Evolutionary conservation across 2,888 invertebrate species (phyloP), one percentile per base, ranked within the genome.

Genomic region (Harmothoe impar): DNA sequence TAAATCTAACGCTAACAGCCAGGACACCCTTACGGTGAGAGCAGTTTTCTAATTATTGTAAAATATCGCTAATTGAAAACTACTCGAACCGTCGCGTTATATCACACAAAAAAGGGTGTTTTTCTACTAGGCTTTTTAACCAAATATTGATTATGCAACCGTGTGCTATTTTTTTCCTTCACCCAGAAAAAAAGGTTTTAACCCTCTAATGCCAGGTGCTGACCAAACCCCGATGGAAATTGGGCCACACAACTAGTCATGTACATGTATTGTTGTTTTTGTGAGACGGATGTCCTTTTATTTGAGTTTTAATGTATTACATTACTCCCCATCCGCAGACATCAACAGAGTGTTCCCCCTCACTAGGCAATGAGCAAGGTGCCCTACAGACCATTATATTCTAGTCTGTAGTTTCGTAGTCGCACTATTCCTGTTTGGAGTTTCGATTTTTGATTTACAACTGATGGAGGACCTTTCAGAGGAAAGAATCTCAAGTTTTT

Each of bases 81-180:
- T 23, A 25, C 23, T 23, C n/a, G 20, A n/a, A 62, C n/a, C 25
- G 10, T 23, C 25, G 10, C 62, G 20, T 77, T 12, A 77, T 31
- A 31, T 31, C 31, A 43, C 43, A 5, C 81, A 33, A 77, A 68
- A 17, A 20, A 31, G 31, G 17, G 17, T 77, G 23, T 33, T 35
- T 35, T 23, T 43, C 20, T 81, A 81, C n/a, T 0, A 35, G 43
- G 31, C 81, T 12, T 35, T 43, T 81, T 81, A 43, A 81, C 25
- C 31, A 62, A 62, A 17, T 77, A 77, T 31, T 31, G 5, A 77
- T n/a, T 81, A 81, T 81, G 43, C 81, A 81, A 43, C 43, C 43
- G 81, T 81, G 81, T 81, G 81, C 81, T 43, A 81, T 81, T 81
- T 81, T 43, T 81, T 35, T n/a, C 43, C 43, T 25, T 62, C 20